Conservation (phyloP, 2,888 invertebrate species). For the Chorisops tibialis region DNA sequence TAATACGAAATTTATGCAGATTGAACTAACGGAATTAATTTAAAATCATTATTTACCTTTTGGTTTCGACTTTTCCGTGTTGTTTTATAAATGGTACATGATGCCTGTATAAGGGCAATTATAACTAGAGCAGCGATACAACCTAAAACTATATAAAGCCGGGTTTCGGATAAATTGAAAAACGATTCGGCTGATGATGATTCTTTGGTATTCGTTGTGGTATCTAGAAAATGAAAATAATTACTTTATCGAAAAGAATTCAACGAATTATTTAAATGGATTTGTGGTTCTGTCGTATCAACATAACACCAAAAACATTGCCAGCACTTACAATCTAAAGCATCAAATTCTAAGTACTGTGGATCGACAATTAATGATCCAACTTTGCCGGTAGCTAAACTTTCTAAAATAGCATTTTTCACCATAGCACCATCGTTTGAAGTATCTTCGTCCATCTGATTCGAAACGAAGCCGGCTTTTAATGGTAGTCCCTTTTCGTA, state of each 20-base stretch:
- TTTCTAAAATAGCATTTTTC: constrained; percentile 64
- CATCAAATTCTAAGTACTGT: constrained; percentile 69
- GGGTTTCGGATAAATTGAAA: constrained; percentile 67
- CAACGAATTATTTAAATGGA: neutral
- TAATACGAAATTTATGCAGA: neutral
- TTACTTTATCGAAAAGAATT: neutral
- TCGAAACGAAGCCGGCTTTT: constrained; percentile 28
- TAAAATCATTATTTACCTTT: constrained; percentile 59
- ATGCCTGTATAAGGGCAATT: constrained; percentile 78
- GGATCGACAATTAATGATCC: constrained; percentile 81
- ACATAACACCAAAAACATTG: no score
- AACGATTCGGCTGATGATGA: constrained; percentile 54
- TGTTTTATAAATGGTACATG: constrained; percentile 74
- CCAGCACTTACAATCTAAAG: constrained; percentile 64
- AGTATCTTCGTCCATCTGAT: neutral
- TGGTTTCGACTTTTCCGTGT: constrained; percentile 59
- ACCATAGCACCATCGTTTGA: constrained; percentile 43
- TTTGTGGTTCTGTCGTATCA: neutral
- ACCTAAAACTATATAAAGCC: constrained; percentile 78
- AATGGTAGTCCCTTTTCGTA: constrained; percentile 61
- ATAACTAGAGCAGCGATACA: constrained; percentile 76
- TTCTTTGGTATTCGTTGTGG: constrained; percentile 39
- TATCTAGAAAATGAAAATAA: constrained; percentile 38
- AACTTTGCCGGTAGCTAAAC: constrained; percentile 68
- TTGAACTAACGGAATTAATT: neutral